Base-by-base conservation (phyloP, 1,140 invertebrate genomes). In the Caenorhabditis inopinata region DNA sequence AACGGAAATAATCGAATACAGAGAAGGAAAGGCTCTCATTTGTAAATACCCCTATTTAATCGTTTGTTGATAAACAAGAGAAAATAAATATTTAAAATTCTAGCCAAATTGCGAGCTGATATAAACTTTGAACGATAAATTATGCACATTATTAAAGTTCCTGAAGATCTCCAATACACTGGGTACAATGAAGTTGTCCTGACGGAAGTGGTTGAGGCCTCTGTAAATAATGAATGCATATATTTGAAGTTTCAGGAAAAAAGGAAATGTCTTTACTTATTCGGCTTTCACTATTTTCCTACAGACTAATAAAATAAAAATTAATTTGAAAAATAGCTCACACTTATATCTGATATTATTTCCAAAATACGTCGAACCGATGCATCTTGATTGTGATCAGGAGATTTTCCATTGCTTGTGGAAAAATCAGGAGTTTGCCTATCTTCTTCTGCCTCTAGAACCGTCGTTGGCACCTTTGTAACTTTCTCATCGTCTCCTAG, bases 131-230 rank as follows among this genome's bases (percentile, higher is more conserved):
- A 5, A 68, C 38, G 38, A 9, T 21, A 38, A 18, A 68, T 68
- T 68, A 68, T 68, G 58, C 25, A 68, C 58, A 68, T 42, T 42
- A 25, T 25, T 32, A 79, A 27, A 79, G 45, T 16, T 51, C 58
- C 51, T 79, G 46, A 58, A 79, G 68, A 42, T 79, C 73, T 35
- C 78, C 78, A 18, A 79, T 79, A 23, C 78, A 79, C 35, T 79
- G 78, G 9, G 51, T 74, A 75, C 78, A 79, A 46, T 79, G 78
- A 12, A 79, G 58, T 21, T 79, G 32, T 6, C 58, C 73, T 25
- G 78, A 16, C 0, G 78, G 42, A 35, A 42, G 18, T 12, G 45
- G 18, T 7, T 38, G 62, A 0, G 78, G 47, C 47, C 46, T 75
- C 78, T 79, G 68, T 1, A 79, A 77, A 35, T 18, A n/a, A n/a